A percentile compares a stretch with the other conserved stretches of the same genome.
These are phyloP conservation scores for Malacoraja senta DNA, from an alignment of 2,797 vertebrate genomes.

Conservation along the genomic window DNA sequence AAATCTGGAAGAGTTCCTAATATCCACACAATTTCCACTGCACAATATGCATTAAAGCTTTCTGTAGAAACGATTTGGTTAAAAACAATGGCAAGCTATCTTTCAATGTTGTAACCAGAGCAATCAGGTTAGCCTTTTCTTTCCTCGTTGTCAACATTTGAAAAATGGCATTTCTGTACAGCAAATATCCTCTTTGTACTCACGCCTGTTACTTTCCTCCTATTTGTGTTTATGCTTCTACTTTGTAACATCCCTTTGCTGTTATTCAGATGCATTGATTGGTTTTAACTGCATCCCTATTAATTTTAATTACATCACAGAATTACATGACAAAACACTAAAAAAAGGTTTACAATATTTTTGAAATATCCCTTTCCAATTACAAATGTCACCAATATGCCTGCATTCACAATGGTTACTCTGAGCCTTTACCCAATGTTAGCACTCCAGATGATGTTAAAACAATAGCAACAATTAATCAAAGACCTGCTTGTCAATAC, in stretches of 20 bases:
- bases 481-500: conserved; percentile 19
- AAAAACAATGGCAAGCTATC: background rate
- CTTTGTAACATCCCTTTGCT: background rate
- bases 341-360: background rate
- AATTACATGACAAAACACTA: background rate
- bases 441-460: conserved; percentile 8
- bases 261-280: background rate
- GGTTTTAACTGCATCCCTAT: conserved; percentile 12
- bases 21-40: background rate
- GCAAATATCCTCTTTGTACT: background rate
- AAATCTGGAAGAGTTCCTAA: background rate
- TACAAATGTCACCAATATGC: background rate
- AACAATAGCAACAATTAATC: background rate
- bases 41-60: background rate
- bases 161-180: background rate
- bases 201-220: background rate
- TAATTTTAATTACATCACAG: background rate
- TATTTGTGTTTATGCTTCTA: background rate
- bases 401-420: background rate
- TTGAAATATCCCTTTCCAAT: background rate
- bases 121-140: background rate
- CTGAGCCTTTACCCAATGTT: background rate
- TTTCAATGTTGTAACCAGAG: background rate
- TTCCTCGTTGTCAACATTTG: background rate
- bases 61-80: no score